These are phyloP conservation scores for Taphrorychus bicolor DNA, from an alignment of 2,888 invertebrate genomes.

Conservation along the genomic window DNA sequence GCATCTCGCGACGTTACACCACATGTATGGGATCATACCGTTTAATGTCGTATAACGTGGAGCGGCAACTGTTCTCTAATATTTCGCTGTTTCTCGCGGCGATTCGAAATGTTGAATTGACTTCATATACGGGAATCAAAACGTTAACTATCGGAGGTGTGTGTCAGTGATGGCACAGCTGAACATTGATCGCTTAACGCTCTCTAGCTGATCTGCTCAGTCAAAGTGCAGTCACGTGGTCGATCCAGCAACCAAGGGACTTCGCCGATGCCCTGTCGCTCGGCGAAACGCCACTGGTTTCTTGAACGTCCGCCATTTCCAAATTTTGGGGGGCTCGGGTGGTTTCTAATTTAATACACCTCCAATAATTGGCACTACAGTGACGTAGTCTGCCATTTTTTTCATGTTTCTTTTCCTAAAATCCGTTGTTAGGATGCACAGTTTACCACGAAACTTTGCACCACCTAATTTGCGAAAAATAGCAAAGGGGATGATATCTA, in stretches of 20 bases:
- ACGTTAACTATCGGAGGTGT: conserved; percentile 60
- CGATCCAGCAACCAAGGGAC: conserved; percentile 67
- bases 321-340: conserved; percentile 67
- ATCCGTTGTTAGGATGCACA: too few relatives aligned
- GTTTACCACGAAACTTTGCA: too few relatives aligned
- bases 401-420: conserved; percentile 1
- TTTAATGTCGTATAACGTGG: too few relatives aligned
- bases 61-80: too few relatives aligned
- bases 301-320: conserved; percentile 71
- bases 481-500: too few relatives aligned
- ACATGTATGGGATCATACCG: too few relatives aligned
- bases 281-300: conserved; percentile 62
- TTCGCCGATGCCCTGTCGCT: conserved; percentile 65
- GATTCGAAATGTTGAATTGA: conserved; percentile 4
- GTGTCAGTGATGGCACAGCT: conserved; percentile 69
- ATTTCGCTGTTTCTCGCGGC: too few relatives aligned
- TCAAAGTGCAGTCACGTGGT: conserved; percentile 68
- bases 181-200: conserved; percentile 65
- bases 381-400: conserved; percentile 63
- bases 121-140: conserved; percentile 39
- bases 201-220: conserved; percentile 70
- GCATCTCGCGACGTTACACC: too few relatives aligned
- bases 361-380: conserved; percentile 65
- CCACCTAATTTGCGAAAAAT: too few relatives aligned
- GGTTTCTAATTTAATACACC: conserved; percentile 62